A percentile compares a stretch with the other conserved stretches of the same genome.
phyloP scores from a whole-genome alignment of 2,113 vertebrate species.

The Callionymus lyra region DNA sequence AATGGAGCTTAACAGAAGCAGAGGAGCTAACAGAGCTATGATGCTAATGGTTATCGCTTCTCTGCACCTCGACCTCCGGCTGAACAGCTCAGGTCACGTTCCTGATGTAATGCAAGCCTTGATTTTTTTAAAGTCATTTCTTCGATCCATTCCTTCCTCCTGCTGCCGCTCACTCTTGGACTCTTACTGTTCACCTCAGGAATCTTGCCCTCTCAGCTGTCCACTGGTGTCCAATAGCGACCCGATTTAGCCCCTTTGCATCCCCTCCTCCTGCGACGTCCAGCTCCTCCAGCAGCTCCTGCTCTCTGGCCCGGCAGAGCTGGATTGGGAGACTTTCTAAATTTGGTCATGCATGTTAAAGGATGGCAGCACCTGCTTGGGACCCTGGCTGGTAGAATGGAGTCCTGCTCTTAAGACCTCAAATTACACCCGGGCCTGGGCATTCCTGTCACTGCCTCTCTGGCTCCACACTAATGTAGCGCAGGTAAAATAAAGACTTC shows the following conservation, averaged over 20 bases:
- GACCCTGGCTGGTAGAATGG: conserved; percentile 23
- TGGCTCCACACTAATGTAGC: conserved; percentile 3
- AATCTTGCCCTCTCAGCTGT: conserved; percentile 67
- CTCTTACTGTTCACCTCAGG: conserved; percentile 49
- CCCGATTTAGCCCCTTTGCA: conserved; percentile 42
- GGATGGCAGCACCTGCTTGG: conserved; percentile 55
- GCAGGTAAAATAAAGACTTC: too few species aligned
- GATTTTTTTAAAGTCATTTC: conserved; percentile 5
- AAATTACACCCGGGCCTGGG: conserved; percentile 38
- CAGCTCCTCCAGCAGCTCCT: conserved; percentile 7
- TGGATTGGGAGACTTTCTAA: conserved; percentile 52
- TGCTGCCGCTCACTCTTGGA: conserved; percentile 11
- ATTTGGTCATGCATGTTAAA: conserved; percentile 59
- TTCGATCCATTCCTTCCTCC: conserved; percentile 29
- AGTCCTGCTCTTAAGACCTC: conserved; percentile 37
- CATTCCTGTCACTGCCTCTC: conserved; percentile 31
- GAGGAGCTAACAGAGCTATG: not conserved
- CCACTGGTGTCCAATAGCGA: conserved; percentile 55
- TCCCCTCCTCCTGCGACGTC: not conserved
- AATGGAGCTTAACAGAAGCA: conserved; percentile 4
- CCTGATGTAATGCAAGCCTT: too few species aligned
- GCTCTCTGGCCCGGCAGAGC: conserved; percentile 23
- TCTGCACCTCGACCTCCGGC: too few species aligned
- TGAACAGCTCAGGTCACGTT: too few species aligned
- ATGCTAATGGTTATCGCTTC: conserved; percentile 6